A percentile compares a stretch with the other conserved stretches of the same genome.
These are phyloP conservation scores for Stegostoma tigrinum DNA, from an alignment of 2,113 vertebrate species.

Conservation along the genomic window DNA sequence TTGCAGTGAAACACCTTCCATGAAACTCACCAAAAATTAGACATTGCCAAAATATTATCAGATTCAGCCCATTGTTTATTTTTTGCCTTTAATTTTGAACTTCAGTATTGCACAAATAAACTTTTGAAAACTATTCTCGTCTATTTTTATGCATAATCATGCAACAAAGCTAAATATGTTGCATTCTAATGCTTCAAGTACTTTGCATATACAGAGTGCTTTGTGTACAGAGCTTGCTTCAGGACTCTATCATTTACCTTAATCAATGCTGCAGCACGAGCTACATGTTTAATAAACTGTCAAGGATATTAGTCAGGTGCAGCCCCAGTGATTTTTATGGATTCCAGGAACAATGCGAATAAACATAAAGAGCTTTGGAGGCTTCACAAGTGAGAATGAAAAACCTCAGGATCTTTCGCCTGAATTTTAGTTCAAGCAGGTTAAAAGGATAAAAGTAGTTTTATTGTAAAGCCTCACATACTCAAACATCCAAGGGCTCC, in stretches of 20 bases:
- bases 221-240: not conserved
- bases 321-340: not conserved
- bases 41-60: too few relatives aligned
- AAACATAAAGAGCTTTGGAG: too few relatives aligned
- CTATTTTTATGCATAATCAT: too few relatives aligned
- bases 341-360: constrained; percentile 14
- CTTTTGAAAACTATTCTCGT: not conserved
- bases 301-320: not conserved
- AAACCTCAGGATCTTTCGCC: too few relatives aligned
- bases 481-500: not conserved
- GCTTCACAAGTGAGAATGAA: not conserved
- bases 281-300: not conserved
- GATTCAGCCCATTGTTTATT: not conserved
- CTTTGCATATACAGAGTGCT: not conserved
- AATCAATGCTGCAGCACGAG: not conserved
- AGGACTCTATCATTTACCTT: not conserved
- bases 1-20: too few relatives aligned
- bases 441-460: not conserved
- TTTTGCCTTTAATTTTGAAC: not conserved
- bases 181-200: not conserved
- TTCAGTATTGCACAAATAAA: not conserved
- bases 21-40: too few relatives aligned
- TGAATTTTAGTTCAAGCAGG: not conserved
- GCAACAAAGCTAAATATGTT: not conserved
- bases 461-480: not conserved